phyloP scores from a whole-genome alignment of 2,113 vertebrate species.

The Pavo muticus region DNA sequence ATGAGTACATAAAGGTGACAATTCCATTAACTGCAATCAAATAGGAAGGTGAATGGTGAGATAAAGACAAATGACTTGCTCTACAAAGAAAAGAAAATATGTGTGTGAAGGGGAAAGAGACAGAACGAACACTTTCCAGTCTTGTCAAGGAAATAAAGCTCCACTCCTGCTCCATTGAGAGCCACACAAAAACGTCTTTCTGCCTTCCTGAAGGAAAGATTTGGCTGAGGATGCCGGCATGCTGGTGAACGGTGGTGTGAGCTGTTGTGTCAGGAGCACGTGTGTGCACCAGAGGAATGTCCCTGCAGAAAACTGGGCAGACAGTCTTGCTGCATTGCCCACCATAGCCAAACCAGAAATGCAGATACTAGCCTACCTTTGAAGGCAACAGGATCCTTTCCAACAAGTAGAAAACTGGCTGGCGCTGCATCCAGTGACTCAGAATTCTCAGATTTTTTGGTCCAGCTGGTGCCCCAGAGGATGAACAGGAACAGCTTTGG shows the following conservation, averaged over 20 bases:
- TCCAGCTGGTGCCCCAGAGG: rapidly evolving
- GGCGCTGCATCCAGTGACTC: neutral
- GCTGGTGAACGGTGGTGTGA: neutral
- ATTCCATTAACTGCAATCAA: constrained; percentile 80
- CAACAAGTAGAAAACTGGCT: neutral
- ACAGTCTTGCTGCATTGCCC: neutral
- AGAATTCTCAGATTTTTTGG: neutral
- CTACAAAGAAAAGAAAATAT: constrained; percentile 51
- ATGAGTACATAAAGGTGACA: constrained; percentile 74
- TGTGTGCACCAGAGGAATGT: no score
- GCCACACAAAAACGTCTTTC: neutral
- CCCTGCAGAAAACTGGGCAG: neutral
- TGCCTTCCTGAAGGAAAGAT: neutral
- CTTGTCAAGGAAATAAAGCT: neutral
- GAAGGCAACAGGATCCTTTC: neutral
- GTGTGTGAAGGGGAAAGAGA: constrained; percentile 38
- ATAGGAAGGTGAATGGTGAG: constrained; percentile 72
- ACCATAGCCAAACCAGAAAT: neutral
- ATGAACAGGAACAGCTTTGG: neutral
- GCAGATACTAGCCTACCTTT: neutral
- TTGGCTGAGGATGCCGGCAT: neutral
- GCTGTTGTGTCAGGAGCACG: rapidly evolving
- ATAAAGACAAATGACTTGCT: constrained; percentile 67
- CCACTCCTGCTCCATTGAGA: neutral
- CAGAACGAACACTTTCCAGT: constrained; percentile 11